phyloP scores from a whole-genome alignment of 2,797 vertebrate genomes.

The Scarus forsteni region DNA sequence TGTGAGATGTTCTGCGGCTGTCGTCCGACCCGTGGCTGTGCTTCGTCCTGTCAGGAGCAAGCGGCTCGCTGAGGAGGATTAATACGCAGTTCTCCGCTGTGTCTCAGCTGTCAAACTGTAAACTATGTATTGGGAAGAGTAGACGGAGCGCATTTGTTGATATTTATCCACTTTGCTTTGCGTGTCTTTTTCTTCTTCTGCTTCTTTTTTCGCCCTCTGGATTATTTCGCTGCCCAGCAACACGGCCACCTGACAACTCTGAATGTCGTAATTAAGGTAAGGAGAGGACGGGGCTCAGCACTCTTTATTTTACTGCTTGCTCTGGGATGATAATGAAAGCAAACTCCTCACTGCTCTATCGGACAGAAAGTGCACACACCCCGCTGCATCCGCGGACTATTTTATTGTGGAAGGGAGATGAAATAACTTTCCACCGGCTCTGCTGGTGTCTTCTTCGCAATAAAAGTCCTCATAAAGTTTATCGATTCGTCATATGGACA shows the following conservation, averaged over 20 bases:
- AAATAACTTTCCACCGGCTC: conserved; percentile 67
- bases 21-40: conserved; percentile 68
- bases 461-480: conserved; percentile 64
- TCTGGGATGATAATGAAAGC: conserved; percentile 19
- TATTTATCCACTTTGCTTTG: conserved; percentile 66
- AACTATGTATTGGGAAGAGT: conserved; percentile 76
- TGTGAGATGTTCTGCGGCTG: conserved; percentile 75
- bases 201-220: conserved; percentile 66
- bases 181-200: conserved; percentile 37
- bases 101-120: conserved; percentile 84
- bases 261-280: conserved; percentile 89
- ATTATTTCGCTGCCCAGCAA: conserved; percentile 85
- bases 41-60: conserved; percentile 72
- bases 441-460: conserved; percentile 18
- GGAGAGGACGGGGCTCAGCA: conserved; percentile 52
- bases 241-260: conserved; percentile 86
- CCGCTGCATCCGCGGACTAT: conserved; percentile 12
- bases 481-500: background rate
- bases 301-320: conserved; percentile 38
- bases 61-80: conserved; percentile 77
- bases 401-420: conserved; percentile 22
- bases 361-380: conserved; percentile 7
- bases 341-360: conserved; percentile 22
- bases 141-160: conserved; percentile 58
- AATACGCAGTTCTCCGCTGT: conserved; percentile 78